Percentiles rank a stretch among this genome's conserved stretches.
Evolutionary conservation across 2,888 invertebrate species (phyloP).

Genomic region (Drosophila recens): DNA sequence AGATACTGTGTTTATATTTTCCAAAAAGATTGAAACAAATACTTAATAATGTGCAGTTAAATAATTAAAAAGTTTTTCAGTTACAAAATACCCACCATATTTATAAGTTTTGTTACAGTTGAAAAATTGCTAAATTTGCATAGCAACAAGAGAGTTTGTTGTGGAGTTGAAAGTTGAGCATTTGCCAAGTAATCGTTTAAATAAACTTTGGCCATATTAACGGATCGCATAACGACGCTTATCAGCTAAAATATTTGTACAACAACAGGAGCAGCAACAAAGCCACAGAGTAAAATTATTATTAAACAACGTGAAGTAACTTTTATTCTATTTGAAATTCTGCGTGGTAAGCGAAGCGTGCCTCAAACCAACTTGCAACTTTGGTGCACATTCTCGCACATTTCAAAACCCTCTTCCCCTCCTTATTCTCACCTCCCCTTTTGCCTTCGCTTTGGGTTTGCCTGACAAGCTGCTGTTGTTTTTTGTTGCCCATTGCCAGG

Average conservation of each 20-base stretch:
- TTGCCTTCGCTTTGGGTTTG: background rate
- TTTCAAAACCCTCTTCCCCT: constrained; percentile 35
- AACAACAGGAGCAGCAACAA: constrained; percentile 9
- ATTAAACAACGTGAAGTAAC: constrained; percentile 46
- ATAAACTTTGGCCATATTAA: constrained; percentile 15
- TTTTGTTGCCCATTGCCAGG: constrained; percentile 38
- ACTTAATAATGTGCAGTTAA: background rate
- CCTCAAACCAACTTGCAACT: constrained; percentile 56
- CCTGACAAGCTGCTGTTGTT: constrained; percentile 37
- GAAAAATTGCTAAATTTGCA: constrained; percentile 1
- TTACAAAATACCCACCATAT: background rate
- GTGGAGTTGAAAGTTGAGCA: constrained; percentile 3
- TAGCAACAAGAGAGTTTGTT: constrained; percentile 2
- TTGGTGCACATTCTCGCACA: constrained; percentile 65
- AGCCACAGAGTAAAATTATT: constrained; percentile 35
- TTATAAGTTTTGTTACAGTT: background rate
- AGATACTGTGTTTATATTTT: background rate
- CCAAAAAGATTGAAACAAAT: background rate
- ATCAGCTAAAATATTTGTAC: constrained; percentile 26
- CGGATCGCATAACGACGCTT: constrained; percentile 24
- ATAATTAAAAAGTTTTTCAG: background rate
- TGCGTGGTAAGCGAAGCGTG: constrained; percentile 68
- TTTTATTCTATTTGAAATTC: constrained; percentile 68
- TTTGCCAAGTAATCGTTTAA: constrained; percentile 8
- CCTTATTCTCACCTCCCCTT: constrained; percentile 12